These are phyloP conservation scores for Papilio dardanus DNA, from an alignment of 1,140 invertebrate species.

Conservation along the genomic window DNA sequence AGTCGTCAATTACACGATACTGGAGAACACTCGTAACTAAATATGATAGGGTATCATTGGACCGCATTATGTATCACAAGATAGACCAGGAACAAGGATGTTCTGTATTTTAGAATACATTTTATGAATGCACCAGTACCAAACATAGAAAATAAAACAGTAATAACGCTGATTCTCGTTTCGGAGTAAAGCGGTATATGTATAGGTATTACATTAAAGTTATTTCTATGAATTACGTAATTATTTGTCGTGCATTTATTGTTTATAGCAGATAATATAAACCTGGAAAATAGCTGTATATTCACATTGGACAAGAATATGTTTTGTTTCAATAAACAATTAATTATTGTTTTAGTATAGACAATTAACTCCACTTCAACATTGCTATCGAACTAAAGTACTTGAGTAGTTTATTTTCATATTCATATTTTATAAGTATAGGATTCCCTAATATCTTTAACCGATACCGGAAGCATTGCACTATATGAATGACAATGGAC, in stretches of 20 bases:
- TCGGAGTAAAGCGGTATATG: too few species aligned
- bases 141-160: too few species aligned
- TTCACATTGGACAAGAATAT: not conserved
- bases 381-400: not conserved
- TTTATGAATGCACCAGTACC: too few species aligned
- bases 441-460: not conserved
- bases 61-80: too few species aligned
- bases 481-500: not conserved
- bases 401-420: not conserved
- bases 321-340: not conserved
- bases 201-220: too few species aligned
- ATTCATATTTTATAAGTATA: not conserved
- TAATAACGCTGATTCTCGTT: too few species aligned
- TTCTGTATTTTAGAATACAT: too few species aligned
- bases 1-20: too few species aligned
- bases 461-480: not conserved
- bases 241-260: not conserved
- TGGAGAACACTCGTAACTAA: too few species aligned
- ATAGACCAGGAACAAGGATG: too few species aligned
- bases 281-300: not conserved
- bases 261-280: constrained; percentile 4
- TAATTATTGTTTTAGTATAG: not conserved
- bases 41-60: too few species aligned
- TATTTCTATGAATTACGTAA: not conserved
- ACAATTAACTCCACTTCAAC: not conserved